Conservation (phyloP, 2,888 invertebrate species). For the Pyrrhia umbra region DNA sequence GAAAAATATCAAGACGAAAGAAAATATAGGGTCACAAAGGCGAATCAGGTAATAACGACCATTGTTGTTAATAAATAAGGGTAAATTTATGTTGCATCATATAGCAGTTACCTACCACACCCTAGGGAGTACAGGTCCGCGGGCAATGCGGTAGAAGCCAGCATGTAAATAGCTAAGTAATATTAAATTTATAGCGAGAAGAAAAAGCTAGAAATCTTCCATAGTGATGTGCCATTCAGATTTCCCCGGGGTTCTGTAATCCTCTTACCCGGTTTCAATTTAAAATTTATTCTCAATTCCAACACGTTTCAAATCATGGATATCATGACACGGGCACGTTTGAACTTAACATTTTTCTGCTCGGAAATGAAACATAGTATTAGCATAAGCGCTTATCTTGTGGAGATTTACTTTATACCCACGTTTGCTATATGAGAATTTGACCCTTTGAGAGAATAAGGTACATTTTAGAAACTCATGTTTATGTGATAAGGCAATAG, state of each 20-base stretch:
- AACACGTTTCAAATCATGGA: slow-evolving; percentile 59
- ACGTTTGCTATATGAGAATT: slow-evolving; percentile 23
- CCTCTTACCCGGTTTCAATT: slow-evolving; percentile 70
- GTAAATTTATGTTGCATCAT: slow-evolving; percentile 24
- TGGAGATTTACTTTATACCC: slow-evolving; percentile 33
- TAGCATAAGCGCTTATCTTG: slow-evolving; percentile 54
- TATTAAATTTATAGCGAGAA: slow-evolving; percentile 59
- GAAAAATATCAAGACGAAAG: background rate
- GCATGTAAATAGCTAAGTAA: slow-evolving; percentile 46
- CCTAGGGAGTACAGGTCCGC: slow-evolving; percentile 3
- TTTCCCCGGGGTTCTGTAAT: slow-evolving; percentile 73
- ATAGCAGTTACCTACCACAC: slow-evolving; percentile 13
- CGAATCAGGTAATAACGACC: background rate
- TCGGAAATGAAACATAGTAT: slow-evolving; percentile 54
- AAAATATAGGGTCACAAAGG: background rate
- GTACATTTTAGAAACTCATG: slow-evolving; percentile 9
- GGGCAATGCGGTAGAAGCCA: slow-evolving; percentile 18
- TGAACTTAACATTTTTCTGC: slow-evolving; percentile 54
- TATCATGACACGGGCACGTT: slow-evolving; percentile 57
- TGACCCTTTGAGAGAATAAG: slow-evolving; percentile 25
- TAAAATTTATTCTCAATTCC: slow-evolving; percentile 70
- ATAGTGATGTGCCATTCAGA: slow-evolving; percentile 67
- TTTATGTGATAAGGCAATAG: background rate
- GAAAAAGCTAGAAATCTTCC: slow-evolving; percentile 63
- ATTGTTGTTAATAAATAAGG: slow-evolving; percentile 10